Base-by-base conservation (phyloP, 92 coral and sea anemone genomes). In the Zoanthus gigantus region DNA sequence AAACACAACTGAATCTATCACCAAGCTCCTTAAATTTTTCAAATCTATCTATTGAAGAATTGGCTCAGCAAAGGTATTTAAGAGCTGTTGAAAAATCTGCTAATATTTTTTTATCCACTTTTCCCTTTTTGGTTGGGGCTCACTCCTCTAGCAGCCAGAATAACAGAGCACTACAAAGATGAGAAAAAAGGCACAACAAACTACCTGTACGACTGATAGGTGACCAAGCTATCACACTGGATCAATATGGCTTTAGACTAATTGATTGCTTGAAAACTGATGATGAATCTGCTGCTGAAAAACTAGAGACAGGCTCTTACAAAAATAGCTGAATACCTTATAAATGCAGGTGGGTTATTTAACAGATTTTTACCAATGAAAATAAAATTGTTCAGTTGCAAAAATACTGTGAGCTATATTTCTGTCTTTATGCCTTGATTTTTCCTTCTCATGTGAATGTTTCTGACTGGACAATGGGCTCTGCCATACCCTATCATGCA, bases 401-500 rank as follows among this genome's bases (percentile, higher is more conserved):
- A 30, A 76, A 90, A 14, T 30, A 48, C 6, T 90, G 87, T 7
- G 57, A 77, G 6, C 37, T 72, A 44, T 89, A 85, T 31, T 90
- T 90, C 57, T 86, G 87, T 53, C 46, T 80, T 18, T 50, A 67
- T 12, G 60, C 87, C 1, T 32, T 86, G 31, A 86, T 90, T 74
- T 90, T 85, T 66, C 63, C 86, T 0, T 42, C 71, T 16, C 29
- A 11, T 58, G 80, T 86, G n/a, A 90, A 90, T 74, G 60, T 86
- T 0, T 86, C 93, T 46, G 89, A 74, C 14, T 90, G 88, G 93
- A 90, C 90, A 46, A 53, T 90, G 5, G 90, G 83, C 14, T 90
- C 86, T 90, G 90, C 90, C 13, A 79, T 86, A n/a, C 93, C 93
- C 1, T 90, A 86, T 48, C 93, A 90, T 81, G 93, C 90, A 7